Evolutionary conservation across 2,888 invertebrate species (phyloP).

Genomic region (Pseudolycoriella hygida): DNA sequence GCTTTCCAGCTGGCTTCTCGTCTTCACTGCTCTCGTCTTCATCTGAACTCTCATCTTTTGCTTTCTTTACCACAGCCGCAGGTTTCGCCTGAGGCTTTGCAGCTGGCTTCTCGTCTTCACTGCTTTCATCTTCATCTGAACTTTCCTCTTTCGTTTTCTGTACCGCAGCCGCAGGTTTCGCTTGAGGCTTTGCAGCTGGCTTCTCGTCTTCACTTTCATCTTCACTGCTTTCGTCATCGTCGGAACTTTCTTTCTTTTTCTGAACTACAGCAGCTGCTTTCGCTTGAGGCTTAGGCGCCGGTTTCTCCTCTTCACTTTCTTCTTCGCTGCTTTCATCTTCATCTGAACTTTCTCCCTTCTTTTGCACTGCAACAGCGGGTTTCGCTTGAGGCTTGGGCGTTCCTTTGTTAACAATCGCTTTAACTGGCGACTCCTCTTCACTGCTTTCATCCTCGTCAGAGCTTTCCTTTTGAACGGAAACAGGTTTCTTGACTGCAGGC

Average conservation of each 20-base stretch:
- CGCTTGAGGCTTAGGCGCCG: neutral
- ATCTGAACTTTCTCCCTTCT: neutral
- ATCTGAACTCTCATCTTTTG: too few species aligned
- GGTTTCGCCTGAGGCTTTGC: neutral
- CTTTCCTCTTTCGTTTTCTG: too few species aligned
- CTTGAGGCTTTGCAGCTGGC: neutral
- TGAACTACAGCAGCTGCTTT: neutral
- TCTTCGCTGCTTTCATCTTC: neutral
- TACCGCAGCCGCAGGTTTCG: too few species aligned
- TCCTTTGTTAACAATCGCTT: neutral
- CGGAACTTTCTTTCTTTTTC: too few species aligned
- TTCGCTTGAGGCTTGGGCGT: neutral
- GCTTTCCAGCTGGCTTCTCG: neutral
- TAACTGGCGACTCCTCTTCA: neutral
- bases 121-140: neutral
- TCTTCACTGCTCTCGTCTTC: conserved; percentile 2
- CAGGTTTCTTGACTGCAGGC: neutral
- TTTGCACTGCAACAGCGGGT: neutral
- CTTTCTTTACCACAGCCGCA: too few species aligned
- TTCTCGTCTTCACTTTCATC: neutral
- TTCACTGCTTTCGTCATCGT: neutral
- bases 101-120: neutral
- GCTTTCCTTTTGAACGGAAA: neutral
- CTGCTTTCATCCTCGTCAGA: neutral
- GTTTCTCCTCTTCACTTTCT: conserved; percentile 2